A percentile compares a stretch with the other conserved stretches of the same genome.
Evolutionary conservation across 37 sponge, comb jelly and placozoan species (phyloP).

Genomic region (Lycopodina hypogea): DNA sequence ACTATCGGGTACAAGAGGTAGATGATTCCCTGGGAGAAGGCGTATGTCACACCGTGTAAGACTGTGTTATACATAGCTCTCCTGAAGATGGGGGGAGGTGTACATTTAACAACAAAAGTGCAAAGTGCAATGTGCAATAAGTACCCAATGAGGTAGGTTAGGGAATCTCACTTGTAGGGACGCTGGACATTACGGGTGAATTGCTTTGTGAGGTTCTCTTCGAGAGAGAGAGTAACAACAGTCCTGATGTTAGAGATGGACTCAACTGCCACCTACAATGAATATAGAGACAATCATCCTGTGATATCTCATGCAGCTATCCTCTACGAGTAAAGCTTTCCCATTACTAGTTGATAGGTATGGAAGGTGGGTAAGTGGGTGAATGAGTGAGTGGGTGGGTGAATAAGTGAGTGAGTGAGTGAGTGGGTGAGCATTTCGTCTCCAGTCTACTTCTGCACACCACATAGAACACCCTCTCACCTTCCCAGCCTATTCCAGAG

Average conservation of each 20-base stretch:
- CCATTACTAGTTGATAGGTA: too few species aligned
- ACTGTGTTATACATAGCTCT: constrained; percentile 17
- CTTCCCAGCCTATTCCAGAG: too few species aligned
- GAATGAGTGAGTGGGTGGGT: too few species aligned
- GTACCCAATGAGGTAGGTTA: not conserved
- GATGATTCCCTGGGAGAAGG: constrained; percentile 56
- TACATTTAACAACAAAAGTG: not conserved
- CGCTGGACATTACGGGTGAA: constrained; percentile 17
- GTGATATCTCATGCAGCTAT: too few species aligned
- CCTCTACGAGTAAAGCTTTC: too few species aligned
- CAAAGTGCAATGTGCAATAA: not conserved
- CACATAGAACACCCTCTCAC: constrained; percentile 14
- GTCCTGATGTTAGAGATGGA: constrained; percentile 81
- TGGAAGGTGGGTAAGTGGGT: too few species aligned
- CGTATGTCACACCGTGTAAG: constrained; percentile 55
- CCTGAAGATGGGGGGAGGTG: too few species aligned
- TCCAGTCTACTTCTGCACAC: not conserved
- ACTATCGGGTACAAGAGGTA: constrained; percentile 49
- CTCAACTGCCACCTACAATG: constrained; percentile 59
- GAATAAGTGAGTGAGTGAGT: too few species aligned
- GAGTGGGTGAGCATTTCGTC: too few species aligned
- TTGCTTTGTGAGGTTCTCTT: constrained; percentile 31
- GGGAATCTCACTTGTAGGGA: constrained; percentile 44
- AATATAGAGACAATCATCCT: too few species aligned
- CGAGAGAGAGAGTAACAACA: constrained; percentile 63